Percentiles rank a stretch among this genome's conserved stretches.
Conservation (phyloP, 2,113 vertebrate species). For the Neolamprologus devosi region DNA sequence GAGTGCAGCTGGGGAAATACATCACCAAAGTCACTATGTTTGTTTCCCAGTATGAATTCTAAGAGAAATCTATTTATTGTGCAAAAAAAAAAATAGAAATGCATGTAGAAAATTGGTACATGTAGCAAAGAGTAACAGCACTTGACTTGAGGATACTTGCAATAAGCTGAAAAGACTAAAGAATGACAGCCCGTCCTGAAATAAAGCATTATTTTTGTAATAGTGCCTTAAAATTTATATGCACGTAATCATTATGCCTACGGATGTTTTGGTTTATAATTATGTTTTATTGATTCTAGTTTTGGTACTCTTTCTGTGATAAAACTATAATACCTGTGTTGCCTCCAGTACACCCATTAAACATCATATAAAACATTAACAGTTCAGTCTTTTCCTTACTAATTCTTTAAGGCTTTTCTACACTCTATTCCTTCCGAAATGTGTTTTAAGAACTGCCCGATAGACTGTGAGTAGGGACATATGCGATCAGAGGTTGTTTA, state of each 20-base stretch:
- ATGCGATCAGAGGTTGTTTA: conserved; percentile 19
- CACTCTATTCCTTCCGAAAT: not conserved
- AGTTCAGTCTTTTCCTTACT: not conserved
- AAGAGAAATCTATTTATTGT: conserved; percentile 14
- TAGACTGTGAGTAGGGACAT: not conserved
- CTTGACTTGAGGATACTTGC: not conserved
- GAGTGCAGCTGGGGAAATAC: conserved; percentile 74
- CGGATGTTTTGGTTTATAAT: not conserved
- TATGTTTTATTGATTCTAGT: not conserved
- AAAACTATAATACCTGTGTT: not conserved
- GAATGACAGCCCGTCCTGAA: not conserved
- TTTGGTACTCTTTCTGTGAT: not conserved
- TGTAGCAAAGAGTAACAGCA: not conserved
- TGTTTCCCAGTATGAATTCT: conserved; percentile 81
- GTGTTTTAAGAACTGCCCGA: not conserved
- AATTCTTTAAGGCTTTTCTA: not conserved
- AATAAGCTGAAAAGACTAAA: not conserved
- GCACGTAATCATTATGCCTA: not conserved
- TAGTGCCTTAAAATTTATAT: not conserved
- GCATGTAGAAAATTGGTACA: not conserved
- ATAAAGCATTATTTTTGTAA: not conserved
- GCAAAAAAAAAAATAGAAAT: not conserved
- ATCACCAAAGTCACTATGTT: conserved; percentile 80
- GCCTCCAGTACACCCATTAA: conserved; percentile 1
- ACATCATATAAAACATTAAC: not conserved